A percentile compares a stretch with the other conserved stretches of the same genome.
These are phyloP conservation scores for Proisotoma minuta DNA, from an alignment of 2,888 invertebrate genomes.

Conservation along the genomic window DNA sequence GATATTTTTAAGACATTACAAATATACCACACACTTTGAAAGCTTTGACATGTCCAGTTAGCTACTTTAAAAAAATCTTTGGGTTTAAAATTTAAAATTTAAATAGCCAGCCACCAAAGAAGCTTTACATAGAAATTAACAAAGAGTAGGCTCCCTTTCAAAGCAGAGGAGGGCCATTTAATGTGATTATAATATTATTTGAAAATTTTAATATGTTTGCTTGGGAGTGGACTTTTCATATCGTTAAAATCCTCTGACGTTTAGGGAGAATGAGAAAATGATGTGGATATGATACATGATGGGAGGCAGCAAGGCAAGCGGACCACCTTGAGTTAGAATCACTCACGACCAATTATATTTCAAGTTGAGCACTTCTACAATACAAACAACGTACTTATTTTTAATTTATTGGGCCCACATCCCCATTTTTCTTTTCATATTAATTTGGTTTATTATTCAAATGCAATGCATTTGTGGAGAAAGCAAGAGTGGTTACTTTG, in stretches of 20 bases:
- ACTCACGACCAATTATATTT: slow-evolving; percentile 30
- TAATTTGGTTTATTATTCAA: slow-evolving; percentile 2
- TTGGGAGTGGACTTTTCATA: no score
- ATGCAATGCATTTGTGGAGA: neutral
- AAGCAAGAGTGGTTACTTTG: no score
- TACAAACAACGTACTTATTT: slow-evolving; percentile 17
- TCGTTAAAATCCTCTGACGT: no score
- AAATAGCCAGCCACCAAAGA: neutral
- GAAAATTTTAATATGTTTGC: neutral
- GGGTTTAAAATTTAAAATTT: no score
- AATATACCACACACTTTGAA: no score
- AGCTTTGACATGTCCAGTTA: no score
- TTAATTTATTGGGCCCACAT: slow-evolving; percentile 9
- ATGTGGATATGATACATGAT: no score
- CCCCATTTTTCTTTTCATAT: slow-evolving; percentile 7
- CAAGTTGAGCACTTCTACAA: slow-evolving; percentile 12
- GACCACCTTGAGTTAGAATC: slow-evolving; percentile 31
- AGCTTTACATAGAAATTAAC: no score
- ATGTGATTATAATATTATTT: neutral
- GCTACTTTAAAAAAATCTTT: no score
- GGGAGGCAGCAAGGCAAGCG: neutral
- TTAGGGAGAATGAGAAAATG: no score
- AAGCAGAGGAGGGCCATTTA: neutral
- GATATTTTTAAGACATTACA: no score
- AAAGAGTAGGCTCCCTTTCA: no score